Evolutionary conservation across 2,888 invertebrate genomes (phyloP).

Genomic region (Axea sp.): DNA sequence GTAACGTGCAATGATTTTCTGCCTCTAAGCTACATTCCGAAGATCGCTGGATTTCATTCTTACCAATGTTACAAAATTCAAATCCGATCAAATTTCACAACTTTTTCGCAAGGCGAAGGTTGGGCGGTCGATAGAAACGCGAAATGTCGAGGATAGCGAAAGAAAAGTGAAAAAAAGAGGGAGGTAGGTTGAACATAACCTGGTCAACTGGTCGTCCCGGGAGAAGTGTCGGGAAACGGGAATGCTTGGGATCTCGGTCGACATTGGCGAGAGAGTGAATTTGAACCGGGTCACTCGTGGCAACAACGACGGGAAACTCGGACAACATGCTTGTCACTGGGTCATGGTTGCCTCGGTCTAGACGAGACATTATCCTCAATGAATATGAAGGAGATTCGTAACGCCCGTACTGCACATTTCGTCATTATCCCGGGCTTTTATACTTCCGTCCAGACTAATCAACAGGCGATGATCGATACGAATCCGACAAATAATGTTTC

Average conservation of each 20-base stretch:
- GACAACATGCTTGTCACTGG: slow-evolving; percentile 61
- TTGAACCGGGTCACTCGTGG: slow-evolving; percentile 64
- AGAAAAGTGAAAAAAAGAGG: slow-evolving; percentile 55
- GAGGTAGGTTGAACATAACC: slow-evolving; percentile 68
- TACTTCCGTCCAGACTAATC: slow-evolving; percentile 24
- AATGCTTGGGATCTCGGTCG: slow-evolving; percentile 54
- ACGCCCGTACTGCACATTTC: slow-evolving; percentile 10
- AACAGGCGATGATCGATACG: slow-evolving; percentile 17
- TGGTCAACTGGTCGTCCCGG: slow-evolving; percentile 71
- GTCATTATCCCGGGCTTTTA: slow-evolving; percentile 26
- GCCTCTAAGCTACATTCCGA: neutral
- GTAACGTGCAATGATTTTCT: neutral
- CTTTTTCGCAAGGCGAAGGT: slow-evolving; percentile 16
- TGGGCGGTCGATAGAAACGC: slow-evolving; percentile 3
- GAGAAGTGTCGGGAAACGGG: slow-evolving; percentile 63
- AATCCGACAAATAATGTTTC: neutral
- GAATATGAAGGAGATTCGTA: slow-evolving; percentile 43
- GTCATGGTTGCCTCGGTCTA: slow-evolving; percentile 60
- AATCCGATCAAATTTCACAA: slow-evolving; percentile 4
- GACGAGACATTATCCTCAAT: slow-evolving; percentile 56
- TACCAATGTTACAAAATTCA: neutral
- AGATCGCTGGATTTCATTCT: neutral
- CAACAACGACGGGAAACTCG: slow-evolving; percentile 54
- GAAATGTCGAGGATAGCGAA: slow-evolving; percentile 51
- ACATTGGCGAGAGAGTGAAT: slow-evolving; percentile 59